Conservation (phyloP, 2,113 vertebrate species). For the Stigmatopora nigra region DNA sequence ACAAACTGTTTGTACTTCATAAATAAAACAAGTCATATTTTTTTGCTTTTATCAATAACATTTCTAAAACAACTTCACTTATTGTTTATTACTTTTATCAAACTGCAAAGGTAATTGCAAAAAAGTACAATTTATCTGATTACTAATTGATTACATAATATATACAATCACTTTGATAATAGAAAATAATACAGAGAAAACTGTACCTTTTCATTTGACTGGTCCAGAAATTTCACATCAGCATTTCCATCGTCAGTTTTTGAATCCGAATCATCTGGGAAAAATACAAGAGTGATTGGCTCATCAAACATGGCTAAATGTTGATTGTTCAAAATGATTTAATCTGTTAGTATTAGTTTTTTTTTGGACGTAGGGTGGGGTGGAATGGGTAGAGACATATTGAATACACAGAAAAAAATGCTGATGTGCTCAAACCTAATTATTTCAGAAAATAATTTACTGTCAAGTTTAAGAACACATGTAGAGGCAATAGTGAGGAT, state of each 20-base stretch:
- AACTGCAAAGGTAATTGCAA: no score
- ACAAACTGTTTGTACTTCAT: conserved; percentile 17
- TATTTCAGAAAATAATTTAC: no score
- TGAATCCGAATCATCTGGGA: conserved; percentile 73
- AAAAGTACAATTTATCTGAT: no score
- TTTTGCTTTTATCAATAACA: no score
- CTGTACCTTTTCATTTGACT: conserved; percentile 48
- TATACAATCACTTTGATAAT: no score
- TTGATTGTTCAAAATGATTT: background rate
- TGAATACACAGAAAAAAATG: background rate
- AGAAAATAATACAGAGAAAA: background rate
- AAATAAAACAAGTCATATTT: conserved; percentile 6
- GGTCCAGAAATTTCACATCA: conserved; percentile 44
- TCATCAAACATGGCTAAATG: background rate
- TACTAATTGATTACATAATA: no score
- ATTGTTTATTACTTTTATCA: no score
- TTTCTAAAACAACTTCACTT: no score
- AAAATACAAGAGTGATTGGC: conserved; percentile 21
- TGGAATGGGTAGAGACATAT: background rate
- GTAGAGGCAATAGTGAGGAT: background rate
- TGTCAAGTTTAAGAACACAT: background rate
- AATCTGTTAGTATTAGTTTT: background rate
- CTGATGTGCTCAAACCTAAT: background rate
- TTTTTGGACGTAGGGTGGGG: background rate
- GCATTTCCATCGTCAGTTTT: conserved; percentile 61